These are phyloP conservation scores for Uria lomvia DNA, from an alignment of 2,113 vertebrate genomes.

Conservation along the genomic window DNA sequence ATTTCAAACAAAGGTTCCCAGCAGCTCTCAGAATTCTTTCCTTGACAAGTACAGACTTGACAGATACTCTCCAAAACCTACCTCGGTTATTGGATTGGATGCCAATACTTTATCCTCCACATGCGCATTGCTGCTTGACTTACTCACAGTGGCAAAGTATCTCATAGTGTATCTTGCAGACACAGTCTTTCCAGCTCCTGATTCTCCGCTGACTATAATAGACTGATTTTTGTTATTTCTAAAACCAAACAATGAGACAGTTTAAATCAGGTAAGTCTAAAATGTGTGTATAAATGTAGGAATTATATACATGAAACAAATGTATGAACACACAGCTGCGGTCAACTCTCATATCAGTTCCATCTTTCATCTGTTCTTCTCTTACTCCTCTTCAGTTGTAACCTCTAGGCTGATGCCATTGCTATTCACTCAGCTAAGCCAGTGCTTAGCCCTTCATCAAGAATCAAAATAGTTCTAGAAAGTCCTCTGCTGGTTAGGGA, in stretches of 20 bases:
- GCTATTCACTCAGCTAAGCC: background rate
- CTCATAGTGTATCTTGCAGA: slow-evolving; percentile 96
- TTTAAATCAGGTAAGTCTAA: background rate
- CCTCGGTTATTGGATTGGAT: slow-evolving; percentile 95
- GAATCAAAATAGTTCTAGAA: background rate
- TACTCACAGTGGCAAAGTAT: slow-evolving; percentile 96
- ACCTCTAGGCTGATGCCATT: background rate
- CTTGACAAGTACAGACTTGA: background rate
- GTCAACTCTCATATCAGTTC: background rate
- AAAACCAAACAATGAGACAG: background rate
- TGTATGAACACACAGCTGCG: background rate
- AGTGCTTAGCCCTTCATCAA: background rate
- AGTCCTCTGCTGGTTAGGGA: background rate
- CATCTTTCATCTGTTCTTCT: background rate
- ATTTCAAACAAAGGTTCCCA: background rate
- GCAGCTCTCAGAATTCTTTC: background rate
- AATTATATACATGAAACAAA: background rate
- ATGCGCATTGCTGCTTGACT: slow-evolving; percentile 84
- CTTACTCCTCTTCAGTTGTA: background rate
- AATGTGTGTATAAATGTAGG: background rate
- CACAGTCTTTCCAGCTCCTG: slow-evolving; percentile 96
- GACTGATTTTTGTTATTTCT: slow-evolving; percentile 96
- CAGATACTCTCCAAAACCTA: slow-evolving; percentile 7
- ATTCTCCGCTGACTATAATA: slow-evolving; percentile 96
- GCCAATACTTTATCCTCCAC: slow-evolving; percentile 96